Evolutionary conservation across 2,797 vertebrate species (phyloP).

Genomic region (Carcharodon carcharias): DNA sequence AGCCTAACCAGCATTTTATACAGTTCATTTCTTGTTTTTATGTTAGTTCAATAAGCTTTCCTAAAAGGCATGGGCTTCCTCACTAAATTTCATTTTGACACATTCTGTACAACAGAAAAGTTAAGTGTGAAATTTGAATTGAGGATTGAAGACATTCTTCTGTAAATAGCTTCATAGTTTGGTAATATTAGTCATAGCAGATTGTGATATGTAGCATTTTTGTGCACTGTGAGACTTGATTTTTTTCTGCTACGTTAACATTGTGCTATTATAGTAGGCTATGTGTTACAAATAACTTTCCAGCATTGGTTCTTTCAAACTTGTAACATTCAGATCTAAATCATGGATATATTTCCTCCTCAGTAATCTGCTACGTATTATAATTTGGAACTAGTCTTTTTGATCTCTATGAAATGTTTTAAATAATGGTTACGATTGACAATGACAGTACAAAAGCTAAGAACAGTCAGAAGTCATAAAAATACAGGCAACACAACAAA

Average conservation of each 20-base stretch:
- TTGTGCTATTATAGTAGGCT: not conserved
- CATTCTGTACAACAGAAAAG: not conserved
- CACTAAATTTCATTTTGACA: not conserved
- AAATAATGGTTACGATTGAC: not conserved
- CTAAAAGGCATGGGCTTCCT: not conserved
- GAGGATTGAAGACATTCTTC: not conserved
- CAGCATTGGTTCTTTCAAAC: not conserved
- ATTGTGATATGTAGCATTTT: not conserved
- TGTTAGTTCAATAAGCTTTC: not conserved
- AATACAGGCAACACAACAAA: not conserved
- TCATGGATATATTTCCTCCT: not conserved
- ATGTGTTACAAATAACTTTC: not conserved
- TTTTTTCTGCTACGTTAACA: too few relatives aligned
- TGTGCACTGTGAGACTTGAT: not conserved
- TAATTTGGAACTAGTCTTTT: not conserved
- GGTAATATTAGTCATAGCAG: not conserved
- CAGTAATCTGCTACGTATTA: not conserved
- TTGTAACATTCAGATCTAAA: not conserved
- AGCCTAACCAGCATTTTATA: too few relatives aligned
- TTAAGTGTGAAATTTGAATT: not conserved
- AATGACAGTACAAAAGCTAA: not conserved
- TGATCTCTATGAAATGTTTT: not conserved
- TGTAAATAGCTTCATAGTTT: not conserved
- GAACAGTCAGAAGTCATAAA: not conserved
- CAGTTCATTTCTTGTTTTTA: not conserved